Evolutionary conservation across 1,140 invertebrate species (phyloP), one percentile per base, ranked within the genome.

Genomic region (Pygmarrhopalites habei): DNA sequence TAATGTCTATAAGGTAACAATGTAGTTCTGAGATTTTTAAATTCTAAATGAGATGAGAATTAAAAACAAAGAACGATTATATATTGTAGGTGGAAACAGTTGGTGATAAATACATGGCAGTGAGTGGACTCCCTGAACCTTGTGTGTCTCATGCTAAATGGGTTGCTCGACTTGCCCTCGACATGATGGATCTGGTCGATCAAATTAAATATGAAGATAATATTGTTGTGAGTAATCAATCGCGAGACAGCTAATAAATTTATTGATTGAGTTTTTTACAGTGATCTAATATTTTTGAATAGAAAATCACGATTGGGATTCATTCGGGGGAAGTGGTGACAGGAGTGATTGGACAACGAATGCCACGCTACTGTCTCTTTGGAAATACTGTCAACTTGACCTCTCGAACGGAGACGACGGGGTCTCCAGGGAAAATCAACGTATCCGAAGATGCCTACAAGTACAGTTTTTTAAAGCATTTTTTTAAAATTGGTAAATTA

Each of bases 81-180:
- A 35, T 35, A 35, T 35, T 35, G 32, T 7, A 98, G 94, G 95
- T 99, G 41, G 95, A 99, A 80, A 99, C 95, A n/a, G 90, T 98
- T 23, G 95, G 95, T 69, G 95, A 98, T 78, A 98, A 97, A 75
- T 99, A 98, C 76, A 98, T 99, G 95, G 93, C 94, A 1, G 93
- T 98, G 4, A 96, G 93, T 69, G 95, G 95, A 21, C 79, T 98
- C 51, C 95, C 95, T 1, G 94, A 98, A 73, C 86, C 86, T 17
- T 93, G 92, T 76, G 82, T 84, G 63, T 86, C 85, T 51, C 95
- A 99, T 74, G 93, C 95, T 23, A 85, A 87, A 71, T 94, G 92
- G 74, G 96, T 99, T 71, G 93, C 89, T 0, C 83, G 87, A 52
- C 79, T 98, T 19, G 93, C 94, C 3, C 75, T 98, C 15, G 93